These are phyloP conservation scores for Callithrix jacchus DNA, from an alignment of 2,113 vertebrate species.

Conservation along the genomic window DNA sequence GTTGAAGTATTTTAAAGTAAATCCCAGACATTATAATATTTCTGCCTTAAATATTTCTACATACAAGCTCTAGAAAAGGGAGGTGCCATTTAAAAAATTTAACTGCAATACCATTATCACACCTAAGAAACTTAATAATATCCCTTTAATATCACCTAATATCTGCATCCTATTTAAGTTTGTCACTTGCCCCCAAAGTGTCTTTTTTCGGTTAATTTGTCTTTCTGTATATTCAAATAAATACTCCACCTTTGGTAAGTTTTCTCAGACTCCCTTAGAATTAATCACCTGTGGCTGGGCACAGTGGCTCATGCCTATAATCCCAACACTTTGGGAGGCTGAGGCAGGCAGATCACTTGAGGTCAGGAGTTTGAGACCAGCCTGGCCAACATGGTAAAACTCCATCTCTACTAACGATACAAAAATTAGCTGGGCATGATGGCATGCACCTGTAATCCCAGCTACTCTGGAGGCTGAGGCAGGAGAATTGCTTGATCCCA, in stretches of 20 bases:
- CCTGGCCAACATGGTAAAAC: too few relatives aligned
- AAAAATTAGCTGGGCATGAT: too few relatives aligned
- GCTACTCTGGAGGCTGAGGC: too few relatives aligned
- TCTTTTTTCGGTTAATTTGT: not conserved
- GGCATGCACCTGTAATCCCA: too few relatives aligned
- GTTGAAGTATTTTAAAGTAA: conserved; percentile 7
- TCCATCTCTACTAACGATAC: too few relatives aligned
- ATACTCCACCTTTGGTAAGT: not conserved
- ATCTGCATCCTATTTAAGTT: not conserved
- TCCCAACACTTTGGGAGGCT: too few relatives aligned
- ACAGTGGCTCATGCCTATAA: too few relatives aligned
- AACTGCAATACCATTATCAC: not conserved
- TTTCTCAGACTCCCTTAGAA: not conserved
- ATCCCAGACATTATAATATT: not conserved
- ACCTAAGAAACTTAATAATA: not conserved
- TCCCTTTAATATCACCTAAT: not conserved
- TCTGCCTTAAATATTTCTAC: not conserved
- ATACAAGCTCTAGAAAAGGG: not conserved
- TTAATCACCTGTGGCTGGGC: not conserved
- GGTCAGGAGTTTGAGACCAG: too few relatives aligned
- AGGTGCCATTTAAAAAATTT: not conserved
- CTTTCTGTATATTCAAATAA: not conserved
- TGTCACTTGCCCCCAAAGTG: not conserved
- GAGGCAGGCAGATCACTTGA: too few relatives aligned
- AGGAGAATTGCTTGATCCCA: too few relatives aligned